Base-by-base conservation (phyloP, 2,113 vertebrate genomes). In the Ranitomeya imitator region DNA sequence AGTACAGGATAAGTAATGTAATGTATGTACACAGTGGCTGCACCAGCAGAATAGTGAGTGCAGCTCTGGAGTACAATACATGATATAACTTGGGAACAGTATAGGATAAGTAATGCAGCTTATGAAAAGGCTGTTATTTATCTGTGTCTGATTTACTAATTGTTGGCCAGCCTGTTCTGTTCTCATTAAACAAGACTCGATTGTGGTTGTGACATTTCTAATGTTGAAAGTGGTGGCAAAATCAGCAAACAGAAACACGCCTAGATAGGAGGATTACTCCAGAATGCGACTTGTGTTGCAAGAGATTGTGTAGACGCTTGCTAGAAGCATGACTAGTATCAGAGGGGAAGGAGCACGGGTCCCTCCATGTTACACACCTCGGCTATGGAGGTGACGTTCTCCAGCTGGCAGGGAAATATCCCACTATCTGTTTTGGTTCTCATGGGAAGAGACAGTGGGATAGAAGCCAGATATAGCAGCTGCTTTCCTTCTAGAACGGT, bases 391-490 rank as follows among this genome's bases (percentile, higher is more conserved):
- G 82, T 55, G n/a, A 57, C 7, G 61, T 15, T 45, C 26, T 23
- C 61, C 37, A n/a, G 11, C 67, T 61, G 52, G 86, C 23, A n/a
- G 16, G 15, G 51, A 80, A 45, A 59, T n/a, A 14, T 79, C 79
- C 55, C 18, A 51, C 10, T 54, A 57, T 69, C 79, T 55, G 77
- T 63, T 61, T 37, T 19, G 51, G 23, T 80, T 79, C 21, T 4
- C 23, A 12, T 76, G 74, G 79, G 51, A 63, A 87, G 51, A 79
- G 57, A 59, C 73, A 23, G 69, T 59, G 55, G 81, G 65, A 59
- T 31, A 13, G 1, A 87, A 71, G 82, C 82, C 63, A 84, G 65
- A 63, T 74, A 37, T 73, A 37, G 67, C 63, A 59, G 52, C 65
- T 88, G n/a, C 31, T 45, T 67, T 37, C 13, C 0, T 59, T 23